phyloP scores from a whole-genome alignment of 2,888 invertebrate species.

The Heliconius sara region DNA sequence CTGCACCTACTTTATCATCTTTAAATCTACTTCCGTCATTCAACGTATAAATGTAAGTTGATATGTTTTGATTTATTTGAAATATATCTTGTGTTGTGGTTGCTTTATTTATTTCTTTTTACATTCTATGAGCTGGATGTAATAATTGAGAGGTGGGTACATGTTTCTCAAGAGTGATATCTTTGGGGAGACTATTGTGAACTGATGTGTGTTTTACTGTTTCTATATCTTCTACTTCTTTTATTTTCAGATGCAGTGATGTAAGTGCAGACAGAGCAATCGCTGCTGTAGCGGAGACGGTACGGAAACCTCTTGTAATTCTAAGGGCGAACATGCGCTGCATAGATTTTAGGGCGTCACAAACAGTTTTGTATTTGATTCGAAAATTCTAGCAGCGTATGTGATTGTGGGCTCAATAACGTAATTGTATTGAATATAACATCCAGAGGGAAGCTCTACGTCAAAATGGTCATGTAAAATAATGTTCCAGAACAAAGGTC shows the following conservation, averaged over 20 bases:
- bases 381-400: not conserved
- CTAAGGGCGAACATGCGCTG: not conserved
- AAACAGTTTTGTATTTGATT: slow-evolving; percentile 1
- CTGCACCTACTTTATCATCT: not conserved
- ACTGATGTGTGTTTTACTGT: not conserved
- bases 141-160: not conserved
- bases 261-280: not conserved
- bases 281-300: not conserved
- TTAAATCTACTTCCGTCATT: not conserved
- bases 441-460: too few species aligned
- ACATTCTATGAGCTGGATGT: not conserved
- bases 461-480: too few species aligned
- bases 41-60: not conserved
- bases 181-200: not conserved
- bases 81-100: not conserved
- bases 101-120: not conserved
- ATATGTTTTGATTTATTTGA: not conserved
- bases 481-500: too few species aligned
- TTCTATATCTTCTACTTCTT: not conserved
- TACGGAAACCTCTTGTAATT: not conserved
- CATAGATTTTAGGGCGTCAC: not conserved
- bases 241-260: not conserved
- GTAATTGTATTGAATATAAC: not conserved
- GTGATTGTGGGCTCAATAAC: not conserved
- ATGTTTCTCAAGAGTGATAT: not conserved